phyloP scores from a whole-genome alignment of 2,797 vertebrate genomes.

The Oreochromis grahami region DNA sequence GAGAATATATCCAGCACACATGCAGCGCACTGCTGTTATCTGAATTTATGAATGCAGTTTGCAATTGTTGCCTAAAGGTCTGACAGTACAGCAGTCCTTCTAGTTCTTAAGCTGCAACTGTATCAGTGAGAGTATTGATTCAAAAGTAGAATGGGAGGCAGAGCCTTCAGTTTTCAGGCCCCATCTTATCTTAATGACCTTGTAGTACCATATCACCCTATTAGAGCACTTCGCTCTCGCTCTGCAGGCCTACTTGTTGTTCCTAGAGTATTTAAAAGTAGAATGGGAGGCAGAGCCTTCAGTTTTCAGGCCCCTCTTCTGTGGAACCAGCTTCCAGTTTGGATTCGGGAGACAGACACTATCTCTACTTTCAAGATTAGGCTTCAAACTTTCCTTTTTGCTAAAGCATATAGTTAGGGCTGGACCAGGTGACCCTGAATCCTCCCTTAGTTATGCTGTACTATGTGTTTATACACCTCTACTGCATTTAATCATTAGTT shows the following conservation, averaged over 20 bases:
- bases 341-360: background rate
- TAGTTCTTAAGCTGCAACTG: background rate
- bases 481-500: background rate
- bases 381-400: background rate
- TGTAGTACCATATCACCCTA: no score
- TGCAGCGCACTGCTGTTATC: background rate
- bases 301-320: background rate
- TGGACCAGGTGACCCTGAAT: background rate
- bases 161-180: background rate
- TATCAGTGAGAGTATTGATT: background rate
- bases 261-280: background rate
- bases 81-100: background rate
- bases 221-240: no score
- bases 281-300: background rate
- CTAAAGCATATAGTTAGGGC: background rate
- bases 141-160: background rate
- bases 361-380: fast-evolving
- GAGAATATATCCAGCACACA: background rate
- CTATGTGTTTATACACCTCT: background rate
- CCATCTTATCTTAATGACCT: no score
- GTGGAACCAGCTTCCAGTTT: background rate
- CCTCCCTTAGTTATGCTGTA: fast-evolving
- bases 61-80: background rate
- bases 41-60: background rate
- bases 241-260: no score